phyloP scores from a whole-genome alignment of 2,113 vertebrate species.

The Daboia siamensis region DNA sequence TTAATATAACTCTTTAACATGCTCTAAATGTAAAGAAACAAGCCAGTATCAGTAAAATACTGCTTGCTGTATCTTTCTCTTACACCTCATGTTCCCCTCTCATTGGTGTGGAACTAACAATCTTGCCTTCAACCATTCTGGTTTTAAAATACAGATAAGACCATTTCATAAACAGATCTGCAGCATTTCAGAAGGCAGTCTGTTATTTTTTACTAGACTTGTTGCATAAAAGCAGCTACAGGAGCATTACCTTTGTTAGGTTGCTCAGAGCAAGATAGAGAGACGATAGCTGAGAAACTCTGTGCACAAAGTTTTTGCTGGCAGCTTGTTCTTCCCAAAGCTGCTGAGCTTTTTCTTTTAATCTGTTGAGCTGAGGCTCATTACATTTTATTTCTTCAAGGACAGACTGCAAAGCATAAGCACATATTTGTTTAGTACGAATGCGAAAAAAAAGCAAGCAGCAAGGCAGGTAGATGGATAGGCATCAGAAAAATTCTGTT shows the following conservation, averaged over 20 bases:
- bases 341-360: conserved; percentile 91
- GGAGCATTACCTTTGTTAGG: conserved; percentile 90
- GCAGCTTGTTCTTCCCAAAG: conserved; percentile 94
- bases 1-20: neutral
- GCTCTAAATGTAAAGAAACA: neutral
- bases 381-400: conserved; percentile 91
- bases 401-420: conserved; percentile 89
- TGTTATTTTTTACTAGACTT: neutral
- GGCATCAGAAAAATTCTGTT: conserved; percentile 14
- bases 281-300: conserved; percentile 93
- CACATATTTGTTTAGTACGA: conserved; percentile 67
- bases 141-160: conserved; percentile 12
- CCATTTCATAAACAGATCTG: neutral
- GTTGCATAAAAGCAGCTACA: conserved; percentile 34
- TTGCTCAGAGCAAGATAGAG: conserved; percentile 94
- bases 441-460: conserved; percentile 61
- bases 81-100: neutral
- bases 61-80: neutral
- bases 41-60: neutral
- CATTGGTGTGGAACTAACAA: neutral
- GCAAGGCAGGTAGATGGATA: neutral
- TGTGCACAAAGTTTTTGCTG: conserved; percentile 93
- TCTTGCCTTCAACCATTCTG: neutral
- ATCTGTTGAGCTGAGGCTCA: conserved; percentile 86
- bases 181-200: conserved; percentile 28